Conservation (phyloP, 2,113 vertebrate species). For the Leptodactylus fuscus region DNA sequence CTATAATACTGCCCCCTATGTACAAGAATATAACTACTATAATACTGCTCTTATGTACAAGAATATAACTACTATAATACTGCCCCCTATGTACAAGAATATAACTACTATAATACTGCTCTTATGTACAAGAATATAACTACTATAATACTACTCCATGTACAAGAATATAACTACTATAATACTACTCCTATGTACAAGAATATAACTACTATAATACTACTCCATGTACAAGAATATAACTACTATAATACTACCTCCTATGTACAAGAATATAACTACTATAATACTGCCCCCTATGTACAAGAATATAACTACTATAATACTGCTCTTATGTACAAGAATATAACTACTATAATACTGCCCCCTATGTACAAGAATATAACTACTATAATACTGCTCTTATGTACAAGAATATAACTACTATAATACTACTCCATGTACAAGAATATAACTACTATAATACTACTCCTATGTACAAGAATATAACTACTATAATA, state of each 20-base stretch:
- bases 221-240: slow-evolving; percentile 3
- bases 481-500: slow-evolving; percentile 3
- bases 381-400: slow-evolving; percentile 4
- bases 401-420: neutral
- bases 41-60: slow-evolving; percentile 1
- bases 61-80: slow-evolving; percentile 11
- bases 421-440: neutral
- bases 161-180: neutral
- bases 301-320: neutral
- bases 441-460: neutral
- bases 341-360: slow-evolving; percentile 12
- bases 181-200: neutral
- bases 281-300: too few species aligned
- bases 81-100: neutral
- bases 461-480: neutral
- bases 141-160: neutral
- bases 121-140: slow-evolving; percentile 1
- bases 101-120: slow-evolving; percentile 19
- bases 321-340: neutral
- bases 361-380: neutral
- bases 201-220: slow-evolving; percentile 4
- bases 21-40: slow-evolving; percentile 10
- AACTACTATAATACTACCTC: neutral
- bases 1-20: neutral
- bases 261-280: neutral